phyloP scores from a whole-genome alignment of 2,797 vertebrate species.

The Sebastes paucispinis region DNA sequence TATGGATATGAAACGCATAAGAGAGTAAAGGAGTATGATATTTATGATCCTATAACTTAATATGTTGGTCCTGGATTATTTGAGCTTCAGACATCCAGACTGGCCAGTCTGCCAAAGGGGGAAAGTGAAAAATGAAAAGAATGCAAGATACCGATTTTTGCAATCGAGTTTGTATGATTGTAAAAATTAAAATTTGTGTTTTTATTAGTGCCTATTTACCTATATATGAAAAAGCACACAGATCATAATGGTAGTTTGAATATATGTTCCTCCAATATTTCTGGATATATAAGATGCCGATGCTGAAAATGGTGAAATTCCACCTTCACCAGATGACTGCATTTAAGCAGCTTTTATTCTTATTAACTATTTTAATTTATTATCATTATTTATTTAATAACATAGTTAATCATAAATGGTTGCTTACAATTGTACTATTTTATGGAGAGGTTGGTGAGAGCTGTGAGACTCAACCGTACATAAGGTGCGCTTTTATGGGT shows the following conservation, averaged over 20 bases:
- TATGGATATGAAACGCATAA: slow-evolving; percentile 23
- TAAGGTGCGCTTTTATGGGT: background rate
- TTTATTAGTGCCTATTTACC: background rate
- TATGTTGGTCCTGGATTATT: background rate
- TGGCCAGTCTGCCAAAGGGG: background rate
- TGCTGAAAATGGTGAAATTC: background rate
- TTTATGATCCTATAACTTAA: slow-evolving; percentile 47
- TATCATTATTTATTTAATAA: background rate
- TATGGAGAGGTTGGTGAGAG: background rate
- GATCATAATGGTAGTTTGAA: background rate
- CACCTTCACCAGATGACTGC: no score
- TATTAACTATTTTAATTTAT: no score
- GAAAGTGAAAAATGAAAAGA: background rate
- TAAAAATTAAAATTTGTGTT: background rate
- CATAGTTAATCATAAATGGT: background rate
- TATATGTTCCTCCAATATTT: background rate
- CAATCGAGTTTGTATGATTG: background rate
- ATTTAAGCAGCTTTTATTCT: background rate
- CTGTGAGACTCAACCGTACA: background rate
- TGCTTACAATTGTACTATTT: background rate
- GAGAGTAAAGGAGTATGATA: background rate
- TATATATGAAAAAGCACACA: background rate
- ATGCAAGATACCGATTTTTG: background rate
- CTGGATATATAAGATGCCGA: background rate
- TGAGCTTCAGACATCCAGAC: background rate